Evolutionary conservation across 2,888 invertebrate genomes (phyloP).

Genomic region (Trichopoda pennipes): DNA sequence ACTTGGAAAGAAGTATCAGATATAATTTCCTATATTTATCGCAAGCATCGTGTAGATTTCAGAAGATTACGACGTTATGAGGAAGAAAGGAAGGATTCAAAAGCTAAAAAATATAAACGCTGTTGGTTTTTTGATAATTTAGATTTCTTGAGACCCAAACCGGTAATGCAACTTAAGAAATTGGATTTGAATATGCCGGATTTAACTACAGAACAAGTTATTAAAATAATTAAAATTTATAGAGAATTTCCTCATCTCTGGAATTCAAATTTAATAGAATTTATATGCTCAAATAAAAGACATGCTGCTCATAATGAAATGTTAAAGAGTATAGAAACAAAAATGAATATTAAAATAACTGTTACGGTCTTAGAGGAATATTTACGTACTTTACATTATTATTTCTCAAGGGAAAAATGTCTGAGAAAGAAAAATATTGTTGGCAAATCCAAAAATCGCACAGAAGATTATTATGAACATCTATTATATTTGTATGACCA

Average conservation of each 20-base stretch:
- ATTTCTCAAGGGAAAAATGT: constrained; percentile 56
- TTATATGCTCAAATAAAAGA: constrained; percentile 50
- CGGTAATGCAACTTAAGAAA: constrained; percentile 39
- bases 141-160: constrained; percentile 45
- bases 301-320: constrained; percentile 52
- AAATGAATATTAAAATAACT: constrained; percentile 37
- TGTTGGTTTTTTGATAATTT: constrained; percentile 58
- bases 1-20: constrained; percentile 39
- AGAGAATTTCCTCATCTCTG: constrained; percentile 59
- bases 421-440: constrained; percentile 29
- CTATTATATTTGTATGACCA: constrained; percentile 54
- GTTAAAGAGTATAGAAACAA: constrained; percentile 41
- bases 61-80: constrained; percentile 39
- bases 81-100: constrained; percentile 20
- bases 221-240: constrained; percentile 54
- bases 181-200: constrained; percentile 41
- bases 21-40: constrained; percentile 50
- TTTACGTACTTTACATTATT: constrained; percentile 43
- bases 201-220: constrained; percentile 44
- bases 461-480: constrained; percentile 42
- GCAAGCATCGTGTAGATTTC: constrained; percentile 42
- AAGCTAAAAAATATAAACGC: constrained; percentile 33
- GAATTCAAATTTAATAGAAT: constrained; percentile 61
- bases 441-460: not conserved
- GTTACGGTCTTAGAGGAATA: constrained; percentile 35